These are phyloP conservation scores for Chouioia cunea DNA, from an alignment of 2,888 invertebrate genomes.

Conservation along the genomic window DNA sequence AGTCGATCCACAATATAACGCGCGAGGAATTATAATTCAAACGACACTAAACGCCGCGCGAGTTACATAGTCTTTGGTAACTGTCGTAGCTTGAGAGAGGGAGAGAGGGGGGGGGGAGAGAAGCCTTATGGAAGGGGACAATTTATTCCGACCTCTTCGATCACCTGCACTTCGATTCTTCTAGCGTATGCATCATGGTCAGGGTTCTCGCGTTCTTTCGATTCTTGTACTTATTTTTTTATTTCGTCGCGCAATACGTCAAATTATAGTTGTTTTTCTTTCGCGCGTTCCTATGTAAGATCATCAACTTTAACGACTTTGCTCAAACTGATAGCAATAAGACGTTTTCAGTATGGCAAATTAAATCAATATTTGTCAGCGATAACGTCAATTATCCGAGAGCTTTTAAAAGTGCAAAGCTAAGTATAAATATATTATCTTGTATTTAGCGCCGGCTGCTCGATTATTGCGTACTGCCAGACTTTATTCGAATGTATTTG, in stretches of 20 bases:
- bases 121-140: too few relatives aligned
- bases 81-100: constrained; percentile 7
- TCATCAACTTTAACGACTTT: constrained; percentile 15
- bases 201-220: background rate
- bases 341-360: constrained; percentile 17
- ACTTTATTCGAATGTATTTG: too few relatives aligned
- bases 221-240: background rate
- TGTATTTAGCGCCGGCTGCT: too few relatives aligned
- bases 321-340: constrained; percentile 21
- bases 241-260: background rate
- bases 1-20: constrained; percentile 23
- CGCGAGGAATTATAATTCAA: constrained; percentile 35
- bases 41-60: constrained; percentile 19
- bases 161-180: too few relatives aligned
- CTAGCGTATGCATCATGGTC: constrained; percentile 1
- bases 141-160: constrained; percentile 24
- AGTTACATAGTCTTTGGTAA: constrained; percentile 29
- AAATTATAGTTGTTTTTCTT: constrained; percentile 19
- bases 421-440: too few relatives aligned
- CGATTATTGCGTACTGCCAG: too few relatives aligned
- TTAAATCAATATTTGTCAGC: constrained; percentile 39
- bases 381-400: constrained; percentile 30
- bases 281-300: constrained; percentile 2
- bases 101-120: too few relatives aligned
- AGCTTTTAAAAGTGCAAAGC: background rate